Conservation (phyloP, 2,113 vertebrate genomes). For the Pyrgilauda ruficollis region DNA sequence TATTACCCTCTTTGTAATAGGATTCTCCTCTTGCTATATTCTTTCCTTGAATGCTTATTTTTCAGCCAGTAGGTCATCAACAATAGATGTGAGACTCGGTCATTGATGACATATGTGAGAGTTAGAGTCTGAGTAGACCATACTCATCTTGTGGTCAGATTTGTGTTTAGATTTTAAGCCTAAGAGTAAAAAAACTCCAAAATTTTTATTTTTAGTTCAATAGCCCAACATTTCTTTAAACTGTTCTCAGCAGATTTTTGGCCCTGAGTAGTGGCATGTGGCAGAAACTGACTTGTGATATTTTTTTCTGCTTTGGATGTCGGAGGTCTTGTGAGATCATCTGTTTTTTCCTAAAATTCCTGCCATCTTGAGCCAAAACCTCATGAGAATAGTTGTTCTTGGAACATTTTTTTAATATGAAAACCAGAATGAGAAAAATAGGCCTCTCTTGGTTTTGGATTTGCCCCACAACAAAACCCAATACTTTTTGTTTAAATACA, state of each 20-base stretch:
- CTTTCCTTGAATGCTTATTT: background rate
- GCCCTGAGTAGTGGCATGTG: constrained; percentile 29
- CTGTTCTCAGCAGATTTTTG: constrained; percentile 45
- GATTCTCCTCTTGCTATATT: background rate
- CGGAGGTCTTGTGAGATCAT: constrained; percentile 51
- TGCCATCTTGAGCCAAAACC: constrained; percentile 58
- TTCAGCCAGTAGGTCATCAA: background rate
- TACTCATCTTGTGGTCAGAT: background rate
- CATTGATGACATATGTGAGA: background rate
- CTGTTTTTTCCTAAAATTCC: constrained; percentile 30
- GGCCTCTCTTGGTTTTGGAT: constrained; percentile 14
- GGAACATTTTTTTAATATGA: constrained; percentile 22
- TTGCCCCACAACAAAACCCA: background rate
- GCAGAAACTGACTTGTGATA: constrained; percentile 29
- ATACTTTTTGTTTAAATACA: background rate
- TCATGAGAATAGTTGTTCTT: constrained; percentile 49
- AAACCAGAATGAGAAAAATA: constrained; percentile 41
- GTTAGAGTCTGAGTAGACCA: background rate
- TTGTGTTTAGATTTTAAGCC: background rate
- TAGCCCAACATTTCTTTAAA: background rate
- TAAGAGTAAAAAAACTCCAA: background rate
- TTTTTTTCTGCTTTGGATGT: constrained; percentile 42
- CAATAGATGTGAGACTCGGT: background rate
- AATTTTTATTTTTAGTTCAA: constrained; percentile 6
- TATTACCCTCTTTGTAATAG: background rate